phyloP scores from a whole-genome alignment of 2,888 invertebrate species.

The Seira ritae region DNA sequence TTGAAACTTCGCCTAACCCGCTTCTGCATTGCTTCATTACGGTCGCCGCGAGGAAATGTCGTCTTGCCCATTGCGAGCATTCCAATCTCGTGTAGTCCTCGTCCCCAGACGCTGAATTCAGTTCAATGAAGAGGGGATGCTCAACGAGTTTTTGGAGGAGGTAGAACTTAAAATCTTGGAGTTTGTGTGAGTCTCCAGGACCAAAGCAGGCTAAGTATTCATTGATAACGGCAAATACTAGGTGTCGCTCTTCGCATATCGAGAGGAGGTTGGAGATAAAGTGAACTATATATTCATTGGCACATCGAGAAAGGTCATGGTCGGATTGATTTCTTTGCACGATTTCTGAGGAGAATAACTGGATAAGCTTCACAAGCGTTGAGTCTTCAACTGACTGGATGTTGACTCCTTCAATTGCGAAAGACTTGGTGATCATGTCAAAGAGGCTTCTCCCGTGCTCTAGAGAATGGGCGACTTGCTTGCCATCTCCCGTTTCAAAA shows the following conservation, averaged over 20 bases:
- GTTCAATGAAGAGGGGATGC: slow-evolving; percentile 72
- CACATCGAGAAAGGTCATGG: slow-evolving; percentile 67
- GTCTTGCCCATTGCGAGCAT: slow-evolving; percentile 68
- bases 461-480: slow-evolving; percentile 70
- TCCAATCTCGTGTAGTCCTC: slow-evolving; percentile 71
- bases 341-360: slow-evolving; percentile 72
- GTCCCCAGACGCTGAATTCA: slow-evolving; percentile 68
- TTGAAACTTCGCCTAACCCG: slow-evolving; percentile 72
- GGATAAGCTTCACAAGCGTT: slow-evolving; percentile 70
- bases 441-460: slow-evolving; percentile 72
- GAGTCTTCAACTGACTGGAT: slow-evolving; percentile 70
- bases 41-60: slow-evolving; percentile 72
- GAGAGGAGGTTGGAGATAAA: slow-evolving; percentile 69
- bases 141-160: slow-evolving; percentile 70
- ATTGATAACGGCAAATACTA: slow-evolving; percentile 72
- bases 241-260: slow-evolving; percentile 68
- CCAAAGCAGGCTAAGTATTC: slow-evolving; percentile 73
- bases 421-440: slow-evolving; percentile 71
- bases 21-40: slow-evolving; percentile 73
- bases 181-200: slow-evolving; percentile 73
- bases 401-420: slow-evolving; percentile 71
- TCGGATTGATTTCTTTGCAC: slow-evolving; percentile 72
- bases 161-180: slow-evolving; percentile 72
- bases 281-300: slow-evolving; percentile 68
- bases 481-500: slow-evolving; percentile 73